A percentile compares a stretch with the other conserved stretches of the same genome.
These are phyloP conservation scores for Cathartes aura DNA, from an alignment of 2,113 vertebrate species.

Conservation along the genomic window DNA sequence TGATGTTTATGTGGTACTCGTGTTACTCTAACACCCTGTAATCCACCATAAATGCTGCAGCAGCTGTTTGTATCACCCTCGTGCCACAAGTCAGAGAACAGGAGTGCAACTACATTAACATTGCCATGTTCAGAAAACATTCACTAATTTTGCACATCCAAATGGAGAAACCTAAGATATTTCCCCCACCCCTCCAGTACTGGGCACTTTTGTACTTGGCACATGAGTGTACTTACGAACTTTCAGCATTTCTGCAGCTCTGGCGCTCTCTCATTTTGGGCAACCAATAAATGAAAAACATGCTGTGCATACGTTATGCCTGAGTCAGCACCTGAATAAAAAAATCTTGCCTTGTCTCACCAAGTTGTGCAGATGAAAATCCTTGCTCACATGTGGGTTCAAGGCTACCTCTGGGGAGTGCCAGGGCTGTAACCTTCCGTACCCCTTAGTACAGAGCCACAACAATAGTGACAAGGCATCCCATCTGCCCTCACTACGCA, in stretches of 20 bases:
- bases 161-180: background rate
- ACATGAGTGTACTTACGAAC: fast-evolving
- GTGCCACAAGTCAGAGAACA: background rate
- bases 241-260: background rate
- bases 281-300: background rate
- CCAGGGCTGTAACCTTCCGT: background rate
- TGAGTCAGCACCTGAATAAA: background rate
- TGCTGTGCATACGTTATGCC: background rate
- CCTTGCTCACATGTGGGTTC: background rate
- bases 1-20: background rate
- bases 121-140: background rate
- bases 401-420: background rate
- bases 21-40: background rate
- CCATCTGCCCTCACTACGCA: fast-evolving
- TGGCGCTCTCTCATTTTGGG: background rate
- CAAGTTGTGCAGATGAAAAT: background rate
- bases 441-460: background rate
- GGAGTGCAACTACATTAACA: background rate
- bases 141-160: background rate
- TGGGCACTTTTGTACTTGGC: background rate
- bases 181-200: background rate
- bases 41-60: background rate
- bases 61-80: background rate
- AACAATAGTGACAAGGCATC: background rate
- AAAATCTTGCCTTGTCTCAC: fast-evolving